Conservation (phyloP, 2,113 vertebrate genomes). For the Tyrannus savana region DNA sequence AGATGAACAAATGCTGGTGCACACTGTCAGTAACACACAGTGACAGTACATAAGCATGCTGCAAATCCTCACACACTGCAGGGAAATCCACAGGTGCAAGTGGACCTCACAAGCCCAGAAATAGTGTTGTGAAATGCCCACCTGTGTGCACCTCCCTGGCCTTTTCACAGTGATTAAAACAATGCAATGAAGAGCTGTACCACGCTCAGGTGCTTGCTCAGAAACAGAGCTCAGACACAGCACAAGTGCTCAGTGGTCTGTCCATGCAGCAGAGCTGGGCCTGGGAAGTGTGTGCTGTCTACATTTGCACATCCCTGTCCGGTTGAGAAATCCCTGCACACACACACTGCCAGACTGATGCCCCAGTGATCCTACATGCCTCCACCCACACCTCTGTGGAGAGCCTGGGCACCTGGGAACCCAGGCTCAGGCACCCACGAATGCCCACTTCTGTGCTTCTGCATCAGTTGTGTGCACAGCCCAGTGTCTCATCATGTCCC, state of each 20-base stretch:
- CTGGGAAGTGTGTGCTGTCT: neutral
- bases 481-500: neutral
- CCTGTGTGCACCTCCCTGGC: neutral
- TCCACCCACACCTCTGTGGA: neutral
- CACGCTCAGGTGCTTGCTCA: neutral
- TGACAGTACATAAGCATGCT: neutral
- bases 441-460: neutral
- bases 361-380: neutral
- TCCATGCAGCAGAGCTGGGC: neutral
- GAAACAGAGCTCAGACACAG: neutral
- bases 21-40: neutral
- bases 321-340: neutral
- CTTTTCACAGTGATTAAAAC: neutral
- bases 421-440: neutral
- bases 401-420: neutral
- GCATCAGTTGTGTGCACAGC: neutral
- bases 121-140: neutral
- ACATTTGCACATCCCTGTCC: neutral
- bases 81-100: neutral
- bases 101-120: neutral
- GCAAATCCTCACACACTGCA: neutral
- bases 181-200: neutral
- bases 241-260: neutral
- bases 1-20: neutral
- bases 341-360: neutral